Evolutionary conservation across 2,888 invertebrate genomes (phyloP), one percentile per base, ranked within the genome.

Genomic region (Hyles lineata): DNA sequence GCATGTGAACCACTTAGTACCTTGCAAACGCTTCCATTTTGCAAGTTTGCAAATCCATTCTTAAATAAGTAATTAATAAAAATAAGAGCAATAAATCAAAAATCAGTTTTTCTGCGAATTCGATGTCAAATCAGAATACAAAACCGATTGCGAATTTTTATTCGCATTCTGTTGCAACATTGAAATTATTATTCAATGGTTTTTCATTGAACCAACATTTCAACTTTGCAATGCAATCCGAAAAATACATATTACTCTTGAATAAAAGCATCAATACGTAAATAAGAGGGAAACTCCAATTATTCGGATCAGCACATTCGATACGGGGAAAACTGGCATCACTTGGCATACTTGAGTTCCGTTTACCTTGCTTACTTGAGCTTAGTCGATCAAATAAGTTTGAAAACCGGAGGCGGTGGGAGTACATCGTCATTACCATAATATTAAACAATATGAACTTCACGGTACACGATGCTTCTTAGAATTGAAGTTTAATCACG

Each of bases 241-340:
- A 60, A 60, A 4, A 1, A n/a, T 43, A 21, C 21, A 11, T 43
- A 35, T 43, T n/a, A n/a, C 63, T 35, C 15, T 21, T 15, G 21
- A 4, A 63, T 11, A 21, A 63, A 63, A 35, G 43, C 7, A 50
- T 25, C 50, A 50, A 50, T 50, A 23, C 15, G 23, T 67, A 50
- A 50, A 50, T 50, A 67, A 23, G 3, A 23, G 17, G 6, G 23
- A 50, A 67, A 60, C 60, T 71, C 76, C 82, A 85, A 84, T 84
- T 81, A 83, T 82, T 78, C 79, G 81, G 76, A 60, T 83, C 82
- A 71, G 72, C 74, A 76, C 72, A 79, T 82, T 81, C 82, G 77
- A 84, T 83, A 81, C 79, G 75, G 72, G 76, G 60, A 78, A 79
- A 79, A 78, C 77, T 80, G 59, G 78, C 77, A 80, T 81, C 78